These are phyloP conservation scores for Papilio glaucus DNA, from an alignment of 1,140 invertebrate species.

Conservation along the genomic window DNA sequence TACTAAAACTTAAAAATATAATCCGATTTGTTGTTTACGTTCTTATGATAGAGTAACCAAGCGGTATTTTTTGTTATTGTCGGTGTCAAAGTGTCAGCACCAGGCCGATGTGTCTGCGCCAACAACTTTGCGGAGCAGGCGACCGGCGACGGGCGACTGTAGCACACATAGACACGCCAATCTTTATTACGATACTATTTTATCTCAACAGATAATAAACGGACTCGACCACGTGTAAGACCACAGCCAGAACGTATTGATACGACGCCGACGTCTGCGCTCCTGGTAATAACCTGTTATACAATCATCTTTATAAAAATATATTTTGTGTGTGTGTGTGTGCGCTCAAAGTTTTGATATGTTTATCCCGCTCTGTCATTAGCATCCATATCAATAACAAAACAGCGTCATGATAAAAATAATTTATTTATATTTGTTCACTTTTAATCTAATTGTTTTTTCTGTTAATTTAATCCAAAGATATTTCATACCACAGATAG, in stretches of 20 bases:
- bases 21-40: no score
- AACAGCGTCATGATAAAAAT: no score
- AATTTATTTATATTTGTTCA: no score
- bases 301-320: slow-evolving; percentile 19
- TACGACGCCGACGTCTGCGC: slow-evolving; percentile 10
- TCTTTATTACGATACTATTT: slow-evolving; percentile 23
- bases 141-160: neutral
- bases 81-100: neutral
- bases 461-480: no score
- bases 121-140: neutral
- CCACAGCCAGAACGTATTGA: neutral
- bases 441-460: no score
- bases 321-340: neutral
- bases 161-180: slow-evolving; percentile 17
- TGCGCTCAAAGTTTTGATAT: neutral
- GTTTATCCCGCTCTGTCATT: no score
- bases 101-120: neutral
- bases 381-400: no score
- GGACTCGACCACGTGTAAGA: slow-evolving; percentile 16
- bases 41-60: no score
- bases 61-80: neutral
- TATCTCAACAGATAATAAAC: slow-evolving; percentile 19
- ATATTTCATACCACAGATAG: no score
- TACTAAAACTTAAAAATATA: no score
- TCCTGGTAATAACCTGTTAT: slow-evolving; percentile 21